These are phyloP conservation scores for Dasypolia templi DNA, from an alignment of 2,888 invertebrate species.

Conservation along the genomic window DNA sequence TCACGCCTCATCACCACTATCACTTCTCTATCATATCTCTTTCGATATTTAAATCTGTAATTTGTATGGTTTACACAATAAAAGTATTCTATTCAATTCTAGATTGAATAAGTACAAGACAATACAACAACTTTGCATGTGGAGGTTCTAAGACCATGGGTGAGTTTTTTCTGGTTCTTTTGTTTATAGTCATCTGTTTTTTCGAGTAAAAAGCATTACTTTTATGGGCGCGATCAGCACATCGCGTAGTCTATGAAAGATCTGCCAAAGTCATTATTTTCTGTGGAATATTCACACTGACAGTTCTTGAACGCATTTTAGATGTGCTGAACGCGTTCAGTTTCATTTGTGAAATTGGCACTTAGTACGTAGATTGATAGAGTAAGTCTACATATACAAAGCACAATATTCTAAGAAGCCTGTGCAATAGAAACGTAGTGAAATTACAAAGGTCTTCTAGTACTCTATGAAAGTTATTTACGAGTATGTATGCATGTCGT, in stretches of 20 bases:
- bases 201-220: accelerated
- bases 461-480: slow-evolving; percentile 10
- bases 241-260: too few species aligned
- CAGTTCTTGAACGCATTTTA: too few species aligned
- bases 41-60: not conserved
- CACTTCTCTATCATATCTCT: not conserved
- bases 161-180: too few species aligned
- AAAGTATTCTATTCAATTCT: not conserved
- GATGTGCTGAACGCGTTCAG: too few species aligned
- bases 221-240: too few species aligned
- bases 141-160: not conserved
- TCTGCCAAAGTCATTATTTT: too few species aligned
- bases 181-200: too few species aligned
- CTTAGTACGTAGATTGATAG: too few species aligned
- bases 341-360: too few species aligned
- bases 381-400: not conserved
- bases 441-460: not conserved
- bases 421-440: not conserved
- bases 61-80: not conserved
- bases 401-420: not conserved
- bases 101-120: not conserved
- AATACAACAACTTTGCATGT: not conserved
- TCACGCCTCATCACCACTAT: not conserved
- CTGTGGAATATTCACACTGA: too few species aligned
- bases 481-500: not conserved